These are phyloP conservation scores for Hydropsyche betteni DNA, from an alignment of 2,888 invertebrate species.

Conservation along the genomic window DNA sequence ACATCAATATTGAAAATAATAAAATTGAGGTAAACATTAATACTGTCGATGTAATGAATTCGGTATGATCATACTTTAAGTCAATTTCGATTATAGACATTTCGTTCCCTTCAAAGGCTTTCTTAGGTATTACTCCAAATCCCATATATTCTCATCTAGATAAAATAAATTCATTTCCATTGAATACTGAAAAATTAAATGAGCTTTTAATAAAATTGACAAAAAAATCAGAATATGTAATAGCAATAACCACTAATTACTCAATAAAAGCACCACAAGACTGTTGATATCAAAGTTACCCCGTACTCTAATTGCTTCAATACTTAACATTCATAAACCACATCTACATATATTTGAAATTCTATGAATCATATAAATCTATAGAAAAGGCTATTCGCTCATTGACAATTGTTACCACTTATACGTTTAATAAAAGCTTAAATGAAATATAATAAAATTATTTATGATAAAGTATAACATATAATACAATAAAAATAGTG, in stretches of 20 bases:
- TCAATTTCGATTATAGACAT: too few relatives aligned
- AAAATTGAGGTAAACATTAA: too few relatives aligned
- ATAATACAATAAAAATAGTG: too few relatives aligned
- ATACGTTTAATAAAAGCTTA: constrained; percentile 12
- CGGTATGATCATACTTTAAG: too few relatives aligned
- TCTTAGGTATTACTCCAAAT: too few relatives aligned
- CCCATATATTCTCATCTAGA: too few relatives aligned
- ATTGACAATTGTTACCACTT: constrained; percentile 29
- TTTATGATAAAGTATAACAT: background rate
- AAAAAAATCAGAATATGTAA: background rate
- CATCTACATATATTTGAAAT: constrained; percentile 17
- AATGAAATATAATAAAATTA: constrained; percentile 1
- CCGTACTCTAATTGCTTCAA: constrained; percentile 34
- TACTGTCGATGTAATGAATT: too few relatives aligned
- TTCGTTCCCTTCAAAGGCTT: too few relatives aligned
- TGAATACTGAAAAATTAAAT: too few relatives aligned
- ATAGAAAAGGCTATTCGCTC: constrained; percentile 30
- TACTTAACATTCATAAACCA: constrained; percentile 29
- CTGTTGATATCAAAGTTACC: constrained; percentile 33
- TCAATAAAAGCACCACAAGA: constrained; percentile 49
- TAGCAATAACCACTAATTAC: background rate
- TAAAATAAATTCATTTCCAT: too few relatives aligned
- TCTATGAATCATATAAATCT: constrained; percentile 6
- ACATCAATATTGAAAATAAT: too few relatives aligned
- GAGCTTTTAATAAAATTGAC: too few relatives aligned